These are phyloP conservation scores for Bellardia pandia DNA, from an alignment of 2,888 invertebrate species.

Conservation along the genomic window DNA sequence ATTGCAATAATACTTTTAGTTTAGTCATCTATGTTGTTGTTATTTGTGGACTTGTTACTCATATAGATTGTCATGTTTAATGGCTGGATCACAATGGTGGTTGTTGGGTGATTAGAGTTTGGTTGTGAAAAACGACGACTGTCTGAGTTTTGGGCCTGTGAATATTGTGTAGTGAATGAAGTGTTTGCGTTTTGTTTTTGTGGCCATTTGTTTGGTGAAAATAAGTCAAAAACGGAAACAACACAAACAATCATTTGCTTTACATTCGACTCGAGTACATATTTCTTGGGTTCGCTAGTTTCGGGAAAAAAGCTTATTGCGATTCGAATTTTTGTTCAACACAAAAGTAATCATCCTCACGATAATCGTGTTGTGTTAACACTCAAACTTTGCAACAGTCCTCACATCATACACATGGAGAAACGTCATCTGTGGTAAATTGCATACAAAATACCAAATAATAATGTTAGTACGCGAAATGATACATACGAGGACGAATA, in stretches of 20 bases:
- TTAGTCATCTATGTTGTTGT: slow-evolving; percentile 6
- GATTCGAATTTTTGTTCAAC: slow-evolving; percentile 75
- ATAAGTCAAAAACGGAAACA: slow-evolving; percentile 66
- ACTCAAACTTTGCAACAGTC: slow-evolving; percentile 66
- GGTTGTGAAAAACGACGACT: not conserved
- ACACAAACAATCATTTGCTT: slow-evolving; percentile 18
- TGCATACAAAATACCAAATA: slow-evolving; percentile 64
- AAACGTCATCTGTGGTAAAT: slow-evolving; percentile 70
- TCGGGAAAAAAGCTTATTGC: slow-evolving; percentile 48
- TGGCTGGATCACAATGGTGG: slow-evolving; percentile 6
- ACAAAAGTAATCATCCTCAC: slow-evolving; percentile 83
- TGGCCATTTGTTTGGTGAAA: slow-evolving; percentile 53
- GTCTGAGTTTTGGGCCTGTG: not conserved
- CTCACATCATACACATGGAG: slow-evolving; percentile 28
- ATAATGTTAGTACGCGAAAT: slow-evolving; percentile 42
- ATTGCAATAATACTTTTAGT: slow-evolving; percentile 18
- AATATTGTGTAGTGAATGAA: not conserved
- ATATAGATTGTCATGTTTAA: slow-evolving; percentile 65
- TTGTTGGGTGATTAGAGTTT: slow-evolving; percentile 9
- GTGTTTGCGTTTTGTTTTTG: slow-evolving; percentile 11
- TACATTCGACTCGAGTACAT: not conserved
- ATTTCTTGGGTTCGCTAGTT: not conserved
- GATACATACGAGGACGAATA: slow-evolving; percentile 54
- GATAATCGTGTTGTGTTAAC: slow-evolving; percentile 82
- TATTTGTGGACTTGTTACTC: slow-evolving; percentile 59